Evolutionary conservation across 2,113 vertebrate species (phyloP), one percentile per base, ranked within the genome.

Genomic region (Corvus moneduloides): DNA sequence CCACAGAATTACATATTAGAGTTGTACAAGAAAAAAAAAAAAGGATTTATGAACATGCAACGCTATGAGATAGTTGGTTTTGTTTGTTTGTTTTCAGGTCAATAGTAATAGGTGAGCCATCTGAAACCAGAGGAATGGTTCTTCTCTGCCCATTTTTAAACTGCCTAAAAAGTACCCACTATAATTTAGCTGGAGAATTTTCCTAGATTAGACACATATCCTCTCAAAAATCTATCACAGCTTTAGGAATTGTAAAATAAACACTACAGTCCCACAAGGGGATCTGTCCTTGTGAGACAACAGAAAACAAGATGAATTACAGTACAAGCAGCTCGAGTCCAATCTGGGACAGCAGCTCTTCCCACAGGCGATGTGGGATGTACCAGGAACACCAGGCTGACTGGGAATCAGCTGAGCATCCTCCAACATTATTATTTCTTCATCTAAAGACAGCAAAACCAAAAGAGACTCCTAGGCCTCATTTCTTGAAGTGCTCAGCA

Each of bases 301-400:
- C 4, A 15, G 30, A 35, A 61, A 92, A 39, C 10, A 27, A 66
- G 46, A 58, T 17, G 58, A 63, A 49, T 66, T 59, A 13, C 30
- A 33, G 43, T 39, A 55, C 84, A 59, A 81, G 39, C 61, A 80
- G 51, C 89, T 83, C 3, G 16, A 91, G 77, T 22, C 59, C 55
- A 63, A 6, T 58, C 35, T 77, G 91, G 91, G 82, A 43, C 77
- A 91, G 84, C 84, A 95, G 92, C 92, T 93, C 90, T 96, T 91
- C 90, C 93, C 87, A 48, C 56, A 71, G 84, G 87, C 5, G 0
- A 18, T 19, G 72, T 85, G 43, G 30, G 87, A 55, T 71, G 61
- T 23, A 93, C 51, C 20, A 2, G 61, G 55, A 83, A 15, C 9
- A 33, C 16, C 6, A 72, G 43, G 55, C 32, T 58, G 62, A 14